Percentiles rank a stretch among this genome's conserved stretches.
Conservation (phyloP, 2,113 vertebrate genomes). For the Psittacus erithacus region DNA sequence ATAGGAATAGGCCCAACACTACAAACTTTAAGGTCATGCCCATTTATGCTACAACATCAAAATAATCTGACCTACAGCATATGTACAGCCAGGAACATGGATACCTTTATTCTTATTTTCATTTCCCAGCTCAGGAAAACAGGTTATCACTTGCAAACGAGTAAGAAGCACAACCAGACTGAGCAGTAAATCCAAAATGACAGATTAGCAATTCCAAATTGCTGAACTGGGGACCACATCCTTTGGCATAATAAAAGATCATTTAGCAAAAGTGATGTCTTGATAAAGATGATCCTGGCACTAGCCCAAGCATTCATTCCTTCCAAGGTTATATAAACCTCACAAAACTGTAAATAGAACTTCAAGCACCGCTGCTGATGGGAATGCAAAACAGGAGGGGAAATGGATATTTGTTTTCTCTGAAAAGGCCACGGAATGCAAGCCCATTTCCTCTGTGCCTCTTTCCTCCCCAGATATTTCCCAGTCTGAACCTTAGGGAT, state of each 20-base stretch:
- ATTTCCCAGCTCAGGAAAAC: background rate
- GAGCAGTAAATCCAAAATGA: slow-evolving; percentile 31
- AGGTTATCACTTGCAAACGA: background rate
- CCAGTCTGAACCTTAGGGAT: slow-evolving; percentile 32
- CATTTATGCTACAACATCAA: background rate
- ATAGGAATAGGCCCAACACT: background rate
- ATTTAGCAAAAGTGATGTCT: slow-evolving; percentile 51
- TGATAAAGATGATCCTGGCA: slow-evolving; percentile 43
- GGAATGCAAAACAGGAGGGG: slow-evolving; percentile 63
- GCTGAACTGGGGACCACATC: slow-evolving; percentile 27
- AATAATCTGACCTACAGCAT: background rate
- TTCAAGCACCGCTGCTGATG: slow-evolving; percentile 43
- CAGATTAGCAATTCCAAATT: slow-evolving; percentile 15
- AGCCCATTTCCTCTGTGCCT: slow-evolving; percentile 68
- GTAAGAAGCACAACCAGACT: background rate
- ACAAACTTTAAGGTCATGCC: background rate
- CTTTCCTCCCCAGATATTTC: slow-evolving; percentile 6
- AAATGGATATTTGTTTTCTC: slow-evolving; percentile 73
- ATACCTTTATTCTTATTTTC: background rate
- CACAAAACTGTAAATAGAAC: slow-evolving; percentile 57
- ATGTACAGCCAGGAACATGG: background rate
- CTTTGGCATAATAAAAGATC: slow-evolving; percentile 44
- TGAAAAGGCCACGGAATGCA: slow-evolving; percentile 63
- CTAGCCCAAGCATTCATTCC: slow-evolving; percentile 39
- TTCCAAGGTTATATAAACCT: slow-evolving; percentile 65